phyloP scores from a whole-genome alignment of 1,140 invertebrate species.

The Achatina immaculata region DNA sequence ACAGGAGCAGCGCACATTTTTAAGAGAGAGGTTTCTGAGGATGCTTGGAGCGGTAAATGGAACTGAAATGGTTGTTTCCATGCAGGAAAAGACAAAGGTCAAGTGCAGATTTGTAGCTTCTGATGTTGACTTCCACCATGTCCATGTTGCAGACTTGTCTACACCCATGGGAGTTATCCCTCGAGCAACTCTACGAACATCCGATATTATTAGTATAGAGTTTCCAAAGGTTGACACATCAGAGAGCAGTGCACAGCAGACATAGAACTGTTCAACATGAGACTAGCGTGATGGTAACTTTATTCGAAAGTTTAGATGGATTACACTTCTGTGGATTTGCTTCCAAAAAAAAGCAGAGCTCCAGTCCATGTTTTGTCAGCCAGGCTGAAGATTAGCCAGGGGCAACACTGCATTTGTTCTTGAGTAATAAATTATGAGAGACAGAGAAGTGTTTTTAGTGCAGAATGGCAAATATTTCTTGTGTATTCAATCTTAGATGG shows the following conservation, averaged over 20 bases:
- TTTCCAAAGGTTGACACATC: constrained; percentile 27
- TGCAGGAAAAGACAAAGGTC: constrained; percentile 62
- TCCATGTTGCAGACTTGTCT: constrained; percentile 62
- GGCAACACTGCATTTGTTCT: too few relatives aligned
- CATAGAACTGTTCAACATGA: background rate
- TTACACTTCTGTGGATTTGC: too few relatives aligned
- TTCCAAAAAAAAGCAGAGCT: too few relatives aligned
- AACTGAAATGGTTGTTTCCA: constrained; percentile 50
- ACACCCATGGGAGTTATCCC: constrained; percentile 69
- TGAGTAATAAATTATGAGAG: too few relatives aligned
- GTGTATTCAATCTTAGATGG: too few relatives aligned
- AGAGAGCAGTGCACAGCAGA: background rate
- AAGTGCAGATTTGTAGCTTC: constrained; percentile 53
- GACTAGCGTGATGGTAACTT: too few relatives aligned
- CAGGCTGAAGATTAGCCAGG: too few relatives aligned
- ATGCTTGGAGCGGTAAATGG: constrained; percentile 56
- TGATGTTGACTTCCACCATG: constrained; percentile 64
- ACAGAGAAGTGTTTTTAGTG: too few relatives aligned
- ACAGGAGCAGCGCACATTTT: constrained; percentile 60
- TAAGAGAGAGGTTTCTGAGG: constrained; percentile 66
- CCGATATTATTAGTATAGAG: constrained; percentile 63
- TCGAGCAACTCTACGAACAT: constrained; percentile 63
- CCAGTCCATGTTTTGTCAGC: too few relatives aligned
- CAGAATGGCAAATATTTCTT: too few relatives aligned
- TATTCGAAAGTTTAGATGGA: too few relatives aligned